A percentile compares a stretch with the other conserved stretches of the same genome.
These are phyloP conservation scores for Thelaira solivaga DNA, from an alignment of 2,888 invertebrate genomes.

Conservation along the genomic window DNA sequence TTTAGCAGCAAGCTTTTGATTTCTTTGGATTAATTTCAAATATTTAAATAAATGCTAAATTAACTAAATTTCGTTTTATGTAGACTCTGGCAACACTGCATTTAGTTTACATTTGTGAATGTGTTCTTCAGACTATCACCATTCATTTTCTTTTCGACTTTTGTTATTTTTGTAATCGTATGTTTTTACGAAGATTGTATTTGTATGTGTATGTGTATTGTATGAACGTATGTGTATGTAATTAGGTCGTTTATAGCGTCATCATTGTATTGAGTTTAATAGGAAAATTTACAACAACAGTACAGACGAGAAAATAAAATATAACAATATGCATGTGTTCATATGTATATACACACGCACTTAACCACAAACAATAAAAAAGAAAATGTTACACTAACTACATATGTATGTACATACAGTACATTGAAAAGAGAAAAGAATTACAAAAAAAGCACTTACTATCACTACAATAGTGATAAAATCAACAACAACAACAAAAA, in stretches of 20 bases:
- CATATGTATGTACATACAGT: background rate
- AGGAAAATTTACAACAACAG: slow-evolving; percentile 35
- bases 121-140: slow-evolving; percentile 52
- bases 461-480: slow-evolving; percentile 5
- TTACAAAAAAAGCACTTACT: background rate
- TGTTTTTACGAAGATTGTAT: slow-evolving; percentile 3
- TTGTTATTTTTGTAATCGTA: slow-evolving; percentile 34
- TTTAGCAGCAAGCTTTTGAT: no score
- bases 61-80: no score
- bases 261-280: slow-evolving; percentile 59
- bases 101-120: slow-evolving; percentile 1
- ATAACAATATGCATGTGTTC: no score
- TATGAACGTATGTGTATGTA: slow-evolving; percentile 45
- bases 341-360: background rate
- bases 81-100: no score
- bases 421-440: background rate
- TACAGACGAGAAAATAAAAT: background rate
- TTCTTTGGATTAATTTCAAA: no score
- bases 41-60: no score
- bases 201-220: background rate
- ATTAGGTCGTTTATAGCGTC: slow-evolving; percentile 64
- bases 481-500: slow-evolving; percentile 33
- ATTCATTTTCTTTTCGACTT: slow-evolving; percentile 37
- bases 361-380: slow-evolving; percentile 20
- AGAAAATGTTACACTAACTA: slow-evolving; percentile 24